These are phyloP conservation scores for Strix aluco DNA, from an alignment of 2,113 vertebrate genomes.

Conservation along the genomic window DNA sequence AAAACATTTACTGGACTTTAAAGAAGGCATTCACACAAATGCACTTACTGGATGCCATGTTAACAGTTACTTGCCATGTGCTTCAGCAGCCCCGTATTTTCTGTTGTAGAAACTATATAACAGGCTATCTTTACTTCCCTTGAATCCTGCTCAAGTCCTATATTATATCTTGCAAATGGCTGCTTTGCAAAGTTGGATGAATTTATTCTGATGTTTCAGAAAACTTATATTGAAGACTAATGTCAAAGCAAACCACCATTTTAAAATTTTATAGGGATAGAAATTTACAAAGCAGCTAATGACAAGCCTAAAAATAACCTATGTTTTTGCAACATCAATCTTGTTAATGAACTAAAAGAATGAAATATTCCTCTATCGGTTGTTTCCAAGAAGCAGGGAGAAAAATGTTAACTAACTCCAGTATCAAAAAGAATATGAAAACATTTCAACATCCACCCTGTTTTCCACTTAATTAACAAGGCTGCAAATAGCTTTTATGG, in stretches of 20 bases:
- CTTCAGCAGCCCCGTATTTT: background rate
- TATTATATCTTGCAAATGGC: background rate
- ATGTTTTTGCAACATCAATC: constrained; percentile 2
- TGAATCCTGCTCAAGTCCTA: background rate
- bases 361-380: background rate
- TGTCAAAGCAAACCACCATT: background rate
- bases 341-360: background rate
- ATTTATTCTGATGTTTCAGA: background rate
- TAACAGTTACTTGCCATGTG: background rate
- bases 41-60: background rate
- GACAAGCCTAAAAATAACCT: constrained; percentile 5
- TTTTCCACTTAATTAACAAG: background rate
- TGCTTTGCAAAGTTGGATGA: background rate
- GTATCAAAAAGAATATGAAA: background rate
- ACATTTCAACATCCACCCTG: background rate
- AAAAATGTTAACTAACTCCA: background rate
- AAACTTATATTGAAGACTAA: background rate
- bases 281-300: background rate
- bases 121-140: background rate
- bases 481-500: background rate
- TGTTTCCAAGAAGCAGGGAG: background rate
- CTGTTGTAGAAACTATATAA: background rate
- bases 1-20: background rate
- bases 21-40: background rate
- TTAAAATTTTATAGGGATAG: background rate